A percentile compares a stretch with the other conserved stretches of the same genome.
These are phyloP conservation scores for Venusia cambrica DNA, from an alignment of 2,888 invertebrate species.

Conservation along the genomic window DNA sequence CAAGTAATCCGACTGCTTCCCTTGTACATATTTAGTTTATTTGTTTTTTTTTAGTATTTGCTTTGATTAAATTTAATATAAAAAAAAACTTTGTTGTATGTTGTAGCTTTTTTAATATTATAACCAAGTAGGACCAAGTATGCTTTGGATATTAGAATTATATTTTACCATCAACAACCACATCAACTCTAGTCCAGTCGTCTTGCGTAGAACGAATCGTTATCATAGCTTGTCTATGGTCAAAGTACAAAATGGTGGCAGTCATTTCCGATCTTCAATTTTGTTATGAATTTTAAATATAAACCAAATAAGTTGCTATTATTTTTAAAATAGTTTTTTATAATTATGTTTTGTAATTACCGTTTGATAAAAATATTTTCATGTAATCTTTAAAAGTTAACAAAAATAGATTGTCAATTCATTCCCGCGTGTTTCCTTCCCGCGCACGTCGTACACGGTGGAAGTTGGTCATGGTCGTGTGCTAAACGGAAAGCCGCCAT, in stretches of 20 bases:
- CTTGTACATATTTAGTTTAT: too few species aligned
- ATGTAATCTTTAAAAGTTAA: slow-evolving; percentile 1
- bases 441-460: slow-evolving; percentile 86
- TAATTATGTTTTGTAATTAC: not conserved
- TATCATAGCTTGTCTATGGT: slow-evolving; percentile 35
- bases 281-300: too few species aligned
- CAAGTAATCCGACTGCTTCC: too few species aligned
- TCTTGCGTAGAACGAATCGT: slow-evolving; percentile 33
- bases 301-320: too few species aligned
- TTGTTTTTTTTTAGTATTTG: too few species aligned
- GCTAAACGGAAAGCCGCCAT: slow-evolving; percentile 87
- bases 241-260: slow-evolving; percentile 30
- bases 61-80: too few species aligned
- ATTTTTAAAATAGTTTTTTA: not conserved
- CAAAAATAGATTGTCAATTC: slow-evolving; percentile 42
- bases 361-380: not conserved
- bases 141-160: too few species aligned
- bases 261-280: slow-evolving; percentile 30
- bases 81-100: too few species aligned
- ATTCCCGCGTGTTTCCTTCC: slow-evolving; percentile 83
- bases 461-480: slow-evolving; percentile 84
- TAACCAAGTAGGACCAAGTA: too few species aligned
- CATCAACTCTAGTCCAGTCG: not conserved
- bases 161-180: too few species aligned
- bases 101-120: too few species aligned